Percentiles rank a stretch among this genome's conserved stretches.
Conservation (phyloP, 2,797 vertebrate species). For the Phoebastria nigripes region DNA sequence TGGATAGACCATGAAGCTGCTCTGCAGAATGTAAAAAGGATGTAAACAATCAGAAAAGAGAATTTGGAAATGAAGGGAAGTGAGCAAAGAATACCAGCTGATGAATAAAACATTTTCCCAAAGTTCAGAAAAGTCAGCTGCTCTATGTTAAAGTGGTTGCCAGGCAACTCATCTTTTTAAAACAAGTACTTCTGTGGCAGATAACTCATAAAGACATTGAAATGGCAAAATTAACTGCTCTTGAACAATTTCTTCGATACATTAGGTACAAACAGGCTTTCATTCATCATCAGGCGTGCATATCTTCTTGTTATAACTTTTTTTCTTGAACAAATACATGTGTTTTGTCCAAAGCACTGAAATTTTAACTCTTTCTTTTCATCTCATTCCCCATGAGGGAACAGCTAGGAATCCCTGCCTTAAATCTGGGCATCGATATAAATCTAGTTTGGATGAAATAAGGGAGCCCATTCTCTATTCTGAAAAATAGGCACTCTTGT, state of each 20-base stretch:
- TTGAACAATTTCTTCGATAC: conserved; percentile 66
- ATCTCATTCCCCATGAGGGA: conserved; percentile 16
- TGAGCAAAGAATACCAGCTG: conserved; percentile 64
- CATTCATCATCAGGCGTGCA: conserved; percentile 64
- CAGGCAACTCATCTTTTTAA: conserved; percentile 75
- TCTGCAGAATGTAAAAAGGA: conserved; percentile 47
- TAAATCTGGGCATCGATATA: not conserved
- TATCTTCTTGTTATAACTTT: conserved; percentile 64
- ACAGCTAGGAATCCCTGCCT: not conserved
- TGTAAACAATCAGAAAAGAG: conserved; percentile 57
- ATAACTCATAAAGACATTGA: conserved; percentile 71
- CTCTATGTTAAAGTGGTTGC: conserved; percentile 73
- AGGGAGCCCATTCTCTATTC: conserved; percentile 26
- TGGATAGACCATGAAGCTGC: conserved; percentile 23
- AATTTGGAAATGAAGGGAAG: conserved; percentile 57
- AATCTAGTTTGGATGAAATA: conserved; percentile 25
- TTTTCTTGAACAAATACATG: conserved; percentile 61
- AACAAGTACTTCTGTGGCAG: conserved; percentile 69
- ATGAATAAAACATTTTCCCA: conserved; percentile 76
- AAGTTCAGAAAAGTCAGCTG: conserved; percentile 73
- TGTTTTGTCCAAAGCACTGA: conserved; percentile 62
- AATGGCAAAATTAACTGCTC: conserved; percentile 65
- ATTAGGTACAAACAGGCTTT: conserved; percentile 52
- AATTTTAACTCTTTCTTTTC: conserved; percentile 67
- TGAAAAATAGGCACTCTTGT: not conserved